Evolutionary conservation across 1,140 invertebrate species (phyloP).

Genomic region (Apis cerana): DNA sequence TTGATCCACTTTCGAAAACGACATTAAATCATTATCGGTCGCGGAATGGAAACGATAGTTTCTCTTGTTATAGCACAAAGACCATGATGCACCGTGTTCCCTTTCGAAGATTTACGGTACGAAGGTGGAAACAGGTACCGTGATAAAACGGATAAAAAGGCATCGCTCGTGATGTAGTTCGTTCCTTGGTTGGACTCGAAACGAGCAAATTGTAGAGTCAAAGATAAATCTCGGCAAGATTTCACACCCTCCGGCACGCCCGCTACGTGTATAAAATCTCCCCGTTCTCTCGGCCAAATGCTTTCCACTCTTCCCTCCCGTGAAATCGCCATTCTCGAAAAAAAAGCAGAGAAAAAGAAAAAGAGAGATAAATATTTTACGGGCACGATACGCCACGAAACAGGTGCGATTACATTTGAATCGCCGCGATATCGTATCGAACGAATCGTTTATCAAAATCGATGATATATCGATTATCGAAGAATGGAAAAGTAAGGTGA

Average conservation of each 20-base stretch:
- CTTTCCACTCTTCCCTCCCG: background rate
- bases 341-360: too few relatives aligned
- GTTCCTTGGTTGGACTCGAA: conserved; percentile 38
- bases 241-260: conserved; percentile 66
- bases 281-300: background rate
- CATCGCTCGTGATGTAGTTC: conserved; percentile 12
- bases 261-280: background rate
- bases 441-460: background rate
- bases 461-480: background rate
- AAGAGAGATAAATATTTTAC: too few relatives aligned
- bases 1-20: background rate
- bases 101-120: conserved; percentile 41
- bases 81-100: background rate
- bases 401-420: background rate
- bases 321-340: background rate
- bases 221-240: conserved; percentile 69
- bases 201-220: conserved; percentile 67
- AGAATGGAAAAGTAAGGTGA: background rate
- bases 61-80: conserved; percentile 11
- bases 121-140: conserved; percentile 12
- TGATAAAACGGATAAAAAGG: conserved; percentile 15
- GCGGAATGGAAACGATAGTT: conserved; percentile 15
- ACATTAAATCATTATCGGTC: background rate
- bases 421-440: too few relatives aligned
- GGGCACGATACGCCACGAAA: background rate